These are phyloP conservation scores for Ammodramus savannarum DNA, from an alignment of 2,113 vertebrate genomes.

Conservation along the genomic window DNA sequence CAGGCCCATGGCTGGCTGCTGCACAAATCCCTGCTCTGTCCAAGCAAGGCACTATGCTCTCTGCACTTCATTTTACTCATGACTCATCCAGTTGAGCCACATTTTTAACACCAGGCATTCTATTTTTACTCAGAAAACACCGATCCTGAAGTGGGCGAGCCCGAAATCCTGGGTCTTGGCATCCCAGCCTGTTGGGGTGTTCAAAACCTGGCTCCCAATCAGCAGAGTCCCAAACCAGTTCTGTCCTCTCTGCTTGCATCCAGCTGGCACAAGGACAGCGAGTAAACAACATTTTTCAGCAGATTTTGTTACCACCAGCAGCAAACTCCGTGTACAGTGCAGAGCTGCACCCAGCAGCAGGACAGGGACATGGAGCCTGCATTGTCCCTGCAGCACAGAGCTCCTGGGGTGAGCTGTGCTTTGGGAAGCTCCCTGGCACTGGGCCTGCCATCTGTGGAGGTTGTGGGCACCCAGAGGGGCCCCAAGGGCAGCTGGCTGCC, in stretches of 20 bases:
- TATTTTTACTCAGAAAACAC: slow-evolving; percentile 22
- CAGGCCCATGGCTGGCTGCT: not conserved
- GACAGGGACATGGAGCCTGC: not conserved
- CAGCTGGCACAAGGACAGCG: not conserved
- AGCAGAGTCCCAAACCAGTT: not conserved
- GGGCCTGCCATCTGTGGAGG: not conserved
- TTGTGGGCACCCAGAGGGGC: not conserved
- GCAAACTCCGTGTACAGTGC: not conserved
- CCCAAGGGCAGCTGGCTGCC: not conserved
- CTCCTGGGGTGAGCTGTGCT: not conserved
- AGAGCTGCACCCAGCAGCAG: not conserved
- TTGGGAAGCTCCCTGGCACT: not conserved
- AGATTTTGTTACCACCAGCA: not conserved
- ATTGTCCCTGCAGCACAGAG: not conserved
- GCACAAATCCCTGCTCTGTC: slow-evolving; percentile 2
- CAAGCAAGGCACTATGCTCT: not conserved
- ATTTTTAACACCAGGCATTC: slow-evolving; percentile 9
- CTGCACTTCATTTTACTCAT: not conserved
- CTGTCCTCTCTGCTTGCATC: not conserved
- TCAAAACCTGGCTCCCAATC: not conserved
- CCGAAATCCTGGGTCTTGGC: not conserved
- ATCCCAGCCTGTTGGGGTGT: not conserved
- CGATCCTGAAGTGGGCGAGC: not conserved
- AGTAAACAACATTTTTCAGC: not conserved
- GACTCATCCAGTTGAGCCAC: not conserved